Evolutionary conservation across 92 coral and sea anemone species (phyloP).

Genomic region (Chrysogorgia sp.): DNA sequence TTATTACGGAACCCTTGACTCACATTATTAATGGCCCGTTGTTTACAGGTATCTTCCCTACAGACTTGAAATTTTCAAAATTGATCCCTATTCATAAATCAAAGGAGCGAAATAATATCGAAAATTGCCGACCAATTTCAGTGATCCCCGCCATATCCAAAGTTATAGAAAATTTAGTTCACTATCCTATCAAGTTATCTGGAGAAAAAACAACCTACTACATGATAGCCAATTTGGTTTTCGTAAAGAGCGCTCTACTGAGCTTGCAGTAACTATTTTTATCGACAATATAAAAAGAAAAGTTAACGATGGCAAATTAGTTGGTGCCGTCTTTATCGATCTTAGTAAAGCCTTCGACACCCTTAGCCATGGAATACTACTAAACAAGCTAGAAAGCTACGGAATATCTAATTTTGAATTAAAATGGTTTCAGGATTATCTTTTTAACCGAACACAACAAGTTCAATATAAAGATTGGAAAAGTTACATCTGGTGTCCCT

Average conservation of each 20-base stretch:
- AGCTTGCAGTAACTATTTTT: constrained; percentile 32
- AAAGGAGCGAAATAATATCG: not conserved
- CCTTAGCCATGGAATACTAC: constrained; percentile 5
- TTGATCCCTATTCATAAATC: constrained; percentile 13
- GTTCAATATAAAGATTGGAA: not conserved
- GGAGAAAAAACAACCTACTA: too few relatives aligned
- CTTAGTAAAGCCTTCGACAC: constrained; percentile 37
- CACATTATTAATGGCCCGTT: not conserved
- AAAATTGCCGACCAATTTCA: not conserved
- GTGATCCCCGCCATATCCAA: too few relatives aligned
- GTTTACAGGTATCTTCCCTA: not conserved
- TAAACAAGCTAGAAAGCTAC: not conserved
- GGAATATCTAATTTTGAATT: constrained; percentile 1
- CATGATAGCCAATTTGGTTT: not conserved
- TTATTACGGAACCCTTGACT: not conserved
- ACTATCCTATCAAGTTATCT: too few relatives aligned
- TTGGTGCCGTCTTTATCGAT: constrained; percentile 42
- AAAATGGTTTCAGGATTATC: constrained; percentile 22
- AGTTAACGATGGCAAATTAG: constrained; percentile 30
- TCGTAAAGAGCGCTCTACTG: not conserved
- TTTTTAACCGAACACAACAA: constrained; percentile 14
- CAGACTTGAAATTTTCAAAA: constrained; percentile 18
- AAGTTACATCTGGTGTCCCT: constrained; percentile 22
- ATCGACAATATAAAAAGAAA: constrained; percentile 26
- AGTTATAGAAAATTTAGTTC: too few relatives aligned